phyloP scores from a whole-genome alignment of 2,888 invertebrate species.

The Lymantria monacha region DNA sequence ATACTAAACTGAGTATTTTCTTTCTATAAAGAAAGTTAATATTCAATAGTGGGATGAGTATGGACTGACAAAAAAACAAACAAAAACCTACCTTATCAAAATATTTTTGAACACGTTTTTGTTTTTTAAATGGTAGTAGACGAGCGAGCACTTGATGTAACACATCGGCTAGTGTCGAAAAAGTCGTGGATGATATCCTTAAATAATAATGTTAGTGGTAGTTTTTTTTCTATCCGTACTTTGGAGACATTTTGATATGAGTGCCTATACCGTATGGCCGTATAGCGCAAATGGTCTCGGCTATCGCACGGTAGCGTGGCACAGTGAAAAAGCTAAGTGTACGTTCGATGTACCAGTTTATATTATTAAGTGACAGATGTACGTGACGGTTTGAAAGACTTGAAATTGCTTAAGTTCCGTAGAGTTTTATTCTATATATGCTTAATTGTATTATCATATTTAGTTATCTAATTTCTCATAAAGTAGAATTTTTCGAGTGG shows the following conservation, averaged over 20 bases:
- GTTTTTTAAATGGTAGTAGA: no score
- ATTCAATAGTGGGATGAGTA: no score
- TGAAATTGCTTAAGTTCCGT: conserved; percentile 2
- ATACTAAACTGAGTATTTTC: no score
- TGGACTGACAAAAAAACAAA: no score
- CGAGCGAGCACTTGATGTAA: no score
- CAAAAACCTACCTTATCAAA: conserved; percentile 2
- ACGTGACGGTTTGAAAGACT: neutral
- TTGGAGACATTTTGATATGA: conserved; percentile 35
- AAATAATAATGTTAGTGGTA: neutral
- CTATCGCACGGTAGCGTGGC: conserved; percentile 48
- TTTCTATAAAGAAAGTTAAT: no score
- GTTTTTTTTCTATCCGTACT: conserved; percentile 38
- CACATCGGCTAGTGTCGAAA: no score
- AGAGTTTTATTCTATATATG: neutral
- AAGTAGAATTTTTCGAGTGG: no score
- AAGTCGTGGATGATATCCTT: neutral
- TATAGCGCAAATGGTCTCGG: conserved; percentile 35
- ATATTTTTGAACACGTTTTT: no score
- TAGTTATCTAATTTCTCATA: no score
- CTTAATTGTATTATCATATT: neutral
- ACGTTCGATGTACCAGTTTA: conserved; percentile 32
- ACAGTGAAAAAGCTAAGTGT: conserved; percentile 32
- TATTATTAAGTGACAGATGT: conserved; percentile 20
- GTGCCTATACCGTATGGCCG: conserved; percentile 16